These are phyloP conservation scores for Typhlichthys eigenmanni DNA, from an alignment of 2,797 vertebrate genomes.

Conservation along the genomic window DNA sequence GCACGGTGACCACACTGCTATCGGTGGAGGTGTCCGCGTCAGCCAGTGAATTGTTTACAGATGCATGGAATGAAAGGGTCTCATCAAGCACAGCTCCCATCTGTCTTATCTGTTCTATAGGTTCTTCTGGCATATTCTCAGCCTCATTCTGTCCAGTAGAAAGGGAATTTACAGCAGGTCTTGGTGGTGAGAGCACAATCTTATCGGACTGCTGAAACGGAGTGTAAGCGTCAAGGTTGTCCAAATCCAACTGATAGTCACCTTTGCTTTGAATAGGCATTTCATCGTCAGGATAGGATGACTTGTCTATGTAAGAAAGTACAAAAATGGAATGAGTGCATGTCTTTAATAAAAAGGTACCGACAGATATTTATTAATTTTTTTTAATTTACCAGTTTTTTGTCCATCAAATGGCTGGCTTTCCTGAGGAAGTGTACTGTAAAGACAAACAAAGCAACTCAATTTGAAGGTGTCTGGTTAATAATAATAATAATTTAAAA, in stretches of 20 bases:
- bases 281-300: conserved; percentile 69
- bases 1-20: conserved; percentile 71
- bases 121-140: conserved; percentile 30
- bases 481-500: too few relatives aligned
- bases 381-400: conserved; percentile 52
- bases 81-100: conserved; percentile 63
- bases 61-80: conserved; percentile 69
- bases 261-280: conserved; percentile 78
- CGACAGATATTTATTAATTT: too few relatives aligned
- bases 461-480: background rate
- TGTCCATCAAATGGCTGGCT: conserved; percentile 13
- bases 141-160: conserved; percentile 12
- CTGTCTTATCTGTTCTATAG: conserved; percentile 25
- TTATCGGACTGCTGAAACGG: conserved; percentile 66
- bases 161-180: conserved; percentile 22
- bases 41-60: conserved; percentile 70
- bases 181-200: conserved; percentile 56
- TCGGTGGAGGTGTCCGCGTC: conserved; percentile 66
- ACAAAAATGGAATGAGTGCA: background rate
- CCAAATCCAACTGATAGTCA: conserved; percentile 76
- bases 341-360: background rate
- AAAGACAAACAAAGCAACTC: conserved; percentile 20
- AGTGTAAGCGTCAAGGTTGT: conserved; percentile 63
- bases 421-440: conserved; percentile 46
- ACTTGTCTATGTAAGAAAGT: conserved; percentile 36